phyloP scores from a whole-genome alignment of 2,797 vertebrate genomes.

The Anomalospiza imberbis region DNA sequence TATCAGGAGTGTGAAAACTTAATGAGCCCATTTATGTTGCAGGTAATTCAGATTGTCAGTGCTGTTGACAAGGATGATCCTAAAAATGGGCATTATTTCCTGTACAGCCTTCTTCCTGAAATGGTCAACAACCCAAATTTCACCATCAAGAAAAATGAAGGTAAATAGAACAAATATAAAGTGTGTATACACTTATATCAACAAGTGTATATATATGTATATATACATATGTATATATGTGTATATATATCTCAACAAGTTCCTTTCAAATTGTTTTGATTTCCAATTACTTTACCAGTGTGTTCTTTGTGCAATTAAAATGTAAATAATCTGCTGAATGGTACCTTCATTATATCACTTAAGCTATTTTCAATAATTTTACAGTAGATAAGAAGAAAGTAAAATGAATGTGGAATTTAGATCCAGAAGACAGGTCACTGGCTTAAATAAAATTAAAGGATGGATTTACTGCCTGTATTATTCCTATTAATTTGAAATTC shows the following conservation, averaged over 20 bases:
- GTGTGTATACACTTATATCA: too few relatives aligned
- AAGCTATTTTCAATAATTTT: not conserved
- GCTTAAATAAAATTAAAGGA: not conserved
- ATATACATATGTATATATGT: too few relatives aligned
- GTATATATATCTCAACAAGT: not conserved
- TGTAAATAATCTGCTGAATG: not conserved
- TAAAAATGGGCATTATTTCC: slow-evolving; percentile 92
- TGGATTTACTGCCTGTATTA: not conserved
- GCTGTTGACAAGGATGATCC: slow-evolving; percentile 96
- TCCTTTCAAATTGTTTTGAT: not conserved
- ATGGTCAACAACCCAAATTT: slow-evolving; percentile 98
- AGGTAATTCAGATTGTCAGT: slow-evolving; percentile 97
- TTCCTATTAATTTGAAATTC: slow-evolving; percentile 8
- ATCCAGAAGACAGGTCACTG: not conserved
- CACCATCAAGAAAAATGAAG: slow-evolving; percentile 97
- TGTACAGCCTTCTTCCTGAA: slow-evolving; percentile 92
- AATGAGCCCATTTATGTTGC: slow-evolving; percentile 54
- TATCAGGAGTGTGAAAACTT: not conserved
- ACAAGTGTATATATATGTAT: too few relatives aligned
- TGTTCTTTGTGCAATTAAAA: not conserved
- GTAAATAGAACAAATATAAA: slow-evolving; percentile 72
- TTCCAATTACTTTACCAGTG: not conserved
- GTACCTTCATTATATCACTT: not conserved
- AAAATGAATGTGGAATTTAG: slow-evolving; percentile 15
- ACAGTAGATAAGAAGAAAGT: slow-evolving; percentile 15